Evolutionary conservation across 2,888 invertebrate species (phyloP), one percentile per base, ranked within the genome.

Genomic region (Drosophila yooni): DNA sequence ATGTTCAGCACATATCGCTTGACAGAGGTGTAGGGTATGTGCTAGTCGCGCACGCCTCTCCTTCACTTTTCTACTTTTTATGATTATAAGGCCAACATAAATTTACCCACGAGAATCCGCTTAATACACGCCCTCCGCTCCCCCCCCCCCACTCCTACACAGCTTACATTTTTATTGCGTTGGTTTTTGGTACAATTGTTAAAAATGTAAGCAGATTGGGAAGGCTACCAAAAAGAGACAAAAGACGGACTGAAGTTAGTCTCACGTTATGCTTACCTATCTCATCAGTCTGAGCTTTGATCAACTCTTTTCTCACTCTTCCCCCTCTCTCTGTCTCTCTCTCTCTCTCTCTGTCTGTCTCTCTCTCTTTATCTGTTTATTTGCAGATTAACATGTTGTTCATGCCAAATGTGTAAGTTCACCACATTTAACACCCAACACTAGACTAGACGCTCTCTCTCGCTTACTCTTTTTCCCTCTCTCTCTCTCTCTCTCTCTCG

Each of bases 71-170:
- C 15, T 8, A 2, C 21, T 64, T 84, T 75, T 81, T 79, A 70
- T 74, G 80, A 81, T 81, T 83, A 74, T 72, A 87, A 84, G 75
- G 74, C 79, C 82, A 77, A 79, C 88, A 79, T 82, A 68, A 87
- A 88, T 88, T 79, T 82, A 70, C 64, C 72, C 64, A 65, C 36
- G 65, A 70, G 54, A 73, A 77, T 81, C 64, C 63, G 64, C 66
- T 65, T 65, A 65, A 71, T 70, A 62, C 46, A 64, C 18, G 34
- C n/a, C 34, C n/a, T 29, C 11, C 21, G 7, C 34, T 13, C 11
- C 13, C 27, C 15, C 15, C 25, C 29, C 2, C 5, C 21, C 31
- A 7, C 7, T 43, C 31, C 51, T 15, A 4, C 43, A 43, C 52
- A 15, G 18, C 15, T 27, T 15, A 6, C 18, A 21, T 15, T 58